These are phyloP conservation scores for Aspidoscelis tigris DNA, from an alignment of 2,113 vertebrate genomes.

Conservation along the genomic window DNA sequence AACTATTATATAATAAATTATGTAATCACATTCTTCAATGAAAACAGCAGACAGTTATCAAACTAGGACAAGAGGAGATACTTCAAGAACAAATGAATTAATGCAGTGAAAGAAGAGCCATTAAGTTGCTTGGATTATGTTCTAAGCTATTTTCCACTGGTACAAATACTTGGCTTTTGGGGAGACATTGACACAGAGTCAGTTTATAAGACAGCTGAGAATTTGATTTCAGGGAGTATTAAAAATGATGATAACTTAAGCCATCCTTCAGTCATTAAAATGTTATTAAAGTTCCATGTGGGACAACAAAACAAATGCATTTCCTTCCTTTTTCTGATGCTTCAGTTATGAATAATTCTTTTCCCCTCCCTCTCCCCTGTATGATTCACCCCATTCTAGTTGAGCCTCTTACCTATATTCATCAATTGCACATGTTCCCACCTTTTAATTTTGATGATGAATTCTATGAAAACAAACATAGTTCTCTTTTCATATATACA, in stretches of 20 bases:
- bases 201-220: not conserved
- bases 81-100: not conserved
- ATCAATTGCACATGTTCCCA: not conserved
- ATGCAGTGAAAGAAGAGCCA: not conserved
- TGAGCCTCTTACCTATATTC: not conserved
- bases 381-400: not conserved
- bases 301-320: not conserved
- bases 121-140: not conserved
- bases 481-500: too few species aligned
- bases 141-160: not conserved
- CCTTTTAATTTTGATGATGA: not conserved
- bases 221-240: slow-evolving; percentile 21
- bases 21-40: not conserved
- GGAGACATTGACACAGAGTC: not conserved
- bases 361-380: not conserved
- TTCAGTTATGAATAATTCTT: not conserved
- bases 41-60: not conserved
- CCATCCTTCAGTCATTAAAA: not conserved
- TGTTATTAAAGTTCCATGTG: not conserved
- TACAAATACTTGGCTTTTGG: not conserved
- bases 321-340: not conserved
- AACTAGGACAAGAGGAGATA: not conserved
- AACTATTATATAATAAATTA: too few species aligned
- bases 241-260: slow-evolving; percentile 14
- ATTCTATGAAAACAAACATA: too few species aligned